Base-by-base conservation (phyloP, 2,113 vertebrate species). In the Oenanthe oenanthe region DNA sequence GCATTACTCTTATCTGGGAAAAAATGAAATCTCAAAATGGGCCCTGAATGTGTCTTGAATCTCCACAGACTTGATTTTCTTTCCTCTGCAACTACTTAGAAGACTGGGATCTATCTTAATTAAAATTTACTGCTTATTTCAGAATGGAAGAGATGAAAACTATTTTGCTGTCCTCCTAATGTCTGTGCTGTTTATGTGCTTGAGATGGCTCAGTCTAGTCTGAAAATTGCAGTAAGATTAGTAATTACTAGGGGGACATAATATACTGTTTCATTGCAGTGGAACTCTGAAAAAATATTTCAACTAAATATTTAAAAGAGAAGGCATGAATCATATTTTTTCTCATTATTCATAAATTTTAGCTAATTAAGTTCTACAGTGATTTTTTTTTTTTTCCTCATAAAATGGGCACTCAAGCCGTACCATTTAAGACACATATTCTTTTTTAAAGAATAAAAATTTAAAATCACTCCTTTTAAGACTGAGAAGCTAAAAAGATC, bases 171-270 rank as follows among this genome's bases (percentile, higher is more conserved):
- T 83, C 20, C 51, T 82, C 67, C 40, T 94, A 92, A 93, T 85
- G 71, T 85, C 82, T 85, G 60, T 93, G 50, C 87, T 95, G 79
- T 90, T 96, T 95, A 80, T 96, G 56, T 85, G 28, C 81, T 93
- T 92, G 81, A 95, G 87, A 73, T 83, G 74, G 85, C 75, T 90
- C 90, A 94, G 67, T 93, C 92, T 95, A 90, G 51, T 83, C 85
- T 90, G 82, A 95, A 97, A 95, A 96, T 53, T 94, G 78, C 92
- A 83, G 6, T 85, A 85, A 93, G 63, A 95, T 92, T 93, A 88
- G 85, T 93, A 66, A 95, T 96, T 93, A 88, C 85, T 90, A 66
- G 67, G 12, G 61, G 56, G 56, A 92, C 71, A 86, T 86, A 93
- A 91, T 85, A 70, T 62, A 80, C 83, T 92, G 32, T 77, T 89